phyloP scores from a whole-genome alignment of 2,888 invertebrate species.

The Phragmatobia fuliginosa region DNA sequence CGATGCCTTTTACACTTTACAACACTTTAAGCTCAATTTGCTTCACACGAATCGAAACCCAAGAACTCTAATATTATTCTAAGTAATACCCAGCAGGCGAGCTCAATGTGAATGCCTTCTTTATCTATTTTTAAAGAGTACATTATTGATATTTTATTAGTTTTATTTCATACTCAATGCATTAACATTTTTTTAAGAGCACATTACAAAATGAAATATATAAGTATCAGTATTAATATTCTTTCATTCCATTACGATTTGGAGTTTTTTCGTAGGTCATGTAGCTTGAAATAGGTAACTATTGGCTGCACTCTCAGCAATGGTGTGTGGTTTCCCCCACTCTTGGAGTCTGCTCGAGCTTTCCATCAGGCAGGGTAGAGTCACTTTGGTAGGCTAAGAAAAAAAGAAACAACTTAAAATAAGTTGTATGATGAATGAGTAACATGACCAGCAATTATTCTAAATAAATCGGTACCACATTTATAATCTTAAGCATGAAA shows the following conservation, averaged over 20 bases:
- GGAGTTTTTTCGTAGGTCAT: not conserved
- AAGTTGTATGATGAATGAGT: no score
- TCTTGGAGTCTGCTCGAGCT: no score
- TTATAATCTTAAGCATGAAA: no score
- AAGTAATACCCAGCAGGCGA: conserved; percentile 40
- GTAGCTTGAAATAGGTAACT: no score
- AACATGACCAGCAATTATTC: no score
- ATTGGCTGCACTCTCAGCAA: no score
- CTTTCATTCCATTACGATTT: not conserved
- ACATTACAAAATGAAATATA: not conserved
- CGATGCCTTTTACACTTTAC: conserved; percentile 57
- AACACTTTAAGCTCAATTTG: conserved; percentile 77
- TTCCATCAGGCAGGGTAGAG: no score
- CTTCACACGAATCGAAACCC: conserved; percentile 68
- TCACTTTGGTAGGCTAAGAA: no score
- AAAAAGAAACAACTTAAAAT: no score
- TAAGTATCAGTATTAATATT: not conserved
- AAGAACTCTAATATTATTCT: conserved; percentile 60
- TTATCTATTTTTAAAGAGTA: not conserved
- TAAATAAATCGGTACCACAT: no score
- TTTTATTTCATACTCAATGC: not conserved
- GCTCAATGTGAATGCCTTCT: not conserved
- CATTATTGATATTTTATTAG: not conserved
- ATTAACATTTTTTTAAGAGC: not conserved
- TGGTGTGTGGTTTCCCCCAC: no score